phyloP scores from a whole-genome alignment of 2,797 vertebrate species.

The Chrosomus eos region DNA sequence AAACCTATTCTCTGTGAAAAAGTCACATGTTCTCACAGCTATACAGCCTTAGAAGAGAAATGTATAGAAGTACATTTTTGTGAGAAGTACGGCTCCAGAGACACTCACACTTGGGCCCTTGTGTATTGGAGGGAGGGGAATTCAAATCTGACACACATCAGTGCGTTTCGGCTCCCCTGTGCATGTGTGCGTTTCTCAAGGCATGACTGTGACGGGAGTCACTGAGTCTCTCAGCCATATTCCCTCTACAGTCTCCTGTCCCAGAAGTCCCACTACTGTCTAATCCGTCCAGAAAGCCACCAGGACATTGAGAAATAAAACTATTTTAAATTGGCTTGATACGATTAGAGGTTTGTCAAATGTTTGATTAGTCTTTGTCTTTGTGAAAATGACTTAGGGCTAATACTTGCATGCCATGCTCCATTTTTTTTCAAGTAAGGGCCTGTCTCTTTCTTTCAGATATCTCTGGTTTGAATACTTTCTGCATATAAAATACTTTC shows the following conservation, averaged over 20 bases:
- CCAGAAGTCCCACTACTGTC: slow-evolving; percentile 30
- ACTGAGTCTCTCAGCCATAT: slow-evolving; percentile 14
- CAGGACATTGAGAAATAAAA: slow-evolving; percentile 8
- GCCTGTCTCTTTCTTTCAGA: background rate
- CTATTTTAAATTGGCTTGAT: background rate
- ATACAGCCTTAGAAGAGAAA: background rate
- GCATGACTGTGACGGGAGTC: slow-evolving; percentile 23
- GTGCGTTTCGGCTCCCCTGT: slow-evolving; percentile 11
- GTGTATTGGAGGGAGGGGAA: slow-evolving; percentile 4
- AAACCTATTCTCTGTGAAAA: background rate
- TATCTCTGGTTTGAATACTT: slow-evolving; percentile 9
- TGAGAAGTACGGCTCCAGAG: background rate
- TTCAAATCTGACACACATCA: slow-evolving; percentile 31
- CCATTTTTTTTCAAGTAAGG: slow-evolving; percentile 27
- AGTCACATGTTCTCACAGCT: background rate
- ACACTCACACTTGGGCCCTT: slow-evolving; percentile 11
- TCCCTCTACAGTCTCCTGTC: slow-evolving; percentile 4
- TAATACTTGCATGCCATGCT: background rate
- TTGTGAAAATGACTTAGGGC: background rate
- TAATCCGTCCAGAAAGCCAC: slow-evolving; percentile 5
- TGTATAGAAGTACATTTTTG: background rate
- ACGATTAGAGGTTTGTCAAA: background rate
- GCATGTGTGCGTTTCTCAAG: slow-evolving; percentile 43
- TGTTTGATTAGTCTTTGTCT: slow-evolving; percentile 12
- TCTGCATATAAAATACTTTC: background rate